Percentiles rank a stretch among this genome's conserved stretches.
phyloP scores from a whole-genome alignment of 2,113 vertebrate species.

The Anser cygnoides region DNA sequence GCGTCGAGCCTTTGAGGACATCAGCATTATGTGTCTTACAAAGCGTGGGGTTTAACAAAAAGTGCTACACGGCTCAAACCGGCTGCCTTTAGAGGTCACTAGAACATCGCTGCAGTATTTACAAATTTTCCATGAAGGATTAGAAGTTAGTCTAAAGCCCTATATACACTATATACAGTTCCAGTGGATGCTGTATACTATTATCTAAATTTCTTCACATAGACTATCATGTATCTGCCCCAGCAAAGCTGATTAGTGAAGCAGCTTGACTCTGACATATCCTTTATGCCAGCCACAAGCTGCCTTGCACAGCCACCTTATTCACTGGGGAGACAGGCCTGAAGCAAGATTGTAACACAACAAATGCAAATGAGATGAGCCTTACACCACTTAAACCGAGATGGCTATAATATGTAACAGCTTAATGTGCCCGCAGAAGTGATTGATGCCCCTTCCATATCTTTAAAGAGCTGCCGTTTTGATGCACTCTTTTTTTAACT shows the following conservation, averaged over 20 bases:
- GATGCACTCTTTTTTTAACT: constrained; percentile 51
- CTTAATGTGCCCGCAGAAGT: constrained; percentile 63
- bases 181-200: constrained; percentile 64
- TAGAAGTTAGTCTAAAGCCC: constrained; percentile 71
- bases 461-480: constrained; percentile 53
- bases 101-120: constrained; percentile 87
- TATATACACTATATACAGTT: constrained; percentile 61
- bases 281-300: constrained; percentile 80
- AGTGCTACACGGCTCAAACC: constrained; percentile 36
- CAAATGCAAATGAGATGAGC: constrained; percentile 87
- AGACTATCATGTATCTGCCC: constrained; percentile 77
- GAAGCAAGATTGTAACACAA: constrained; percentile 80
- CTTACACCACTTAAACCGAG: constrained; percentile 83
- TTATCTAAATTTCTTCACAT: constrained; percentile 87
- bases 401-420: constrained; percentile 78
- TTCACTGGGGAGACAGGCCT: constrained; percentile 84
- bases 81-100: constrained; percentile 98
- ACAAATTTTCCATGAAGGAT: constrained; percentile 77
- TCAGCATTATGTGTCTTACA: background rate
- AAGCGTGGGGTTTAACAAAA: constrained; percentile 50
- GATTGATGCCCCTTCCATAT: constrained; percentile 42
- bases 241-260: constrained; percentile 85
- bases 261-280: constrained; percentile 84
- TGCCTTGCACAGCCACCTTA: constrained; percentile 79
- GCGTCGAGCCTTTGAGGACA: background rate